phyloP scores from a whole-genome alignment of 2,888 invertebrate genomes.

The Oxycera nigricornis region DNA sequence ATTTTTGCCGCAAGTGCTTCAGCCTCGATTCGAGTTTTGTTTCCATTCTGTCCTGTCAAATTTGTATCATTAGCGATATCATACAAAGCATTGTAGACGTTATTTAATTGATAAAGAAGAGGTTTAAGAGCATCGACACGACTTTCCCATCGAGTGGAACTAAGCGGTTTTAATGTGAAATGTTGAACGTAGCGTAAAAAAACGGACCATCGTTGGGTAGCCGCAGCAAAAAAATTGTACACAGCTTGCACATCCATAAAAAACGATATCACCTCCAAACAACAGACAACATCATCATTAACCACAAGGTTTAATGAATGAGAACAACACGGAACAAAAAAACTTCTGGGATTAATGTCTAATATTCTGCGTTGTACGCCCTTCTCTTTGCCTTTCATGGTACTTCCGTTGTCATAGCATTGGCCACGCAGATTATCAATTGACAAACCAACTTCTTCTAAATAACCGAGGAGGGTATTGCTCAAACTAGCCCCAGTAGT shows the following conservation, averaged over 20 bases:
- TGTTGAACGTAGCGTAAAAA: conserved; percentile 30
- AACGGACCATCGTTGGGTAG: conserved; percentile 47
- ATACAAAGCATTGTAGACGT: too few species aligned
- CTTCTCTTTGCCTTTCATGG: background rate
- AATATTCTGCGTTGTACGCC: conserved; percentile 32
- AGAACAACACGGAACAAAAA: conserved; percentile 51
- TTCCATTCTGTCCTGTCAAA: too few species aligned
- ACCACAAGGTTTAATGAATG: too few species aligned
- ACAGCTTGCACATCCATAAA: conserved; percentile 50
- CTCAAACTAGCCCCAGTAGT: background rate
- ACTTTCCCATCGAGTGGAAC: conserved; percentile 36
- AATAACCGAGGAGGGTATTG: background rate
- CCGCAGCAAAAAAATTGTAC: conserved; percentile 50
- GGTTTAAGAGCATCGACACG: conserved; percentile 33
- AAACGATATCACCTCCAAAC: conserved; percentile 47
- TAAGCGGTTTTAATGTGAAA: conserved; percentile 29
- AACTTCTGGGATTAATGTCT: conserved; percentile 45
- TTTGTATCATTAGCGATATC: too few species aligned
- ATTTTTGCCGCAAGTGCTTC: too few species aligned
- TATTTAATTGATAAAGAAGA: conserved; percentile 19
- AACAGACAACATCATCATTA: conserved; percentile 50
- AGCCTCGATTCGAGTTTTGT: too few species aligned
- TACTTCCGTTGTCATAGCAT: background rate
- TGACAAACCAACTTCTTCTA: background rate
- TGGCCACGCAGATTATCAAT: background rate